Base-by-base conservation (phyloP, 1,140 invertebrate genomes). In the Centruroides vittatus region DNA sequence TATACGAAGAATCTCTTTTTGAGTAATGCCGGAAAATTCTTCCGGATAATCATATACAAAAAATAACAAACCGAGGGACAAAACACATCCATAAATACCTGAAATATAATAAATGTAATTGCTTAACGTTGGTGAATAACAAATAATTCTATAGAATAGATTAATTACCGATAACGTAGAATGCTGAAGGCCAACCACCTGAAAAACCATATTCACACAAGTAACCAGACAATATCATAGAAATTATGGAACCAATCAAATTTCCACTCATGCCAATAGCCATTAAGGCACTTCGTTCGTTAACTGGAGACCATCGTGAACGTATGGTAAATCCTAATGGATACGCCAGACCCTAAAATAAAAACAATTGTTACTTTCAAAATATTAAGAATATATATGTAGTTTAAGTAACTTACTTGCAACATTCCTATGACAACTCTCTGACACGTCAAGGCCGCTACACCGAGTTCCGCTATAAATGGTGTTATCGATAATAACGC, bases 401-500 rank as follows among this genome's bases (percentile, higher is more conserved):
- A 23, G 23, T 23, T 23, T 23, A 23, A 23, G 41, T 6, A 1
- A 41, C 41, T 41, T 41, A 41, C 61, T 34, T 76, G 74, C 66
- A 68, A 71, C 1, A 75, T 46, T 10, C 74, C 73, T 62, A 74
- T 72, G 55, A 73, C 58, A 47, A 73, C 70, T 58, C 73, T 65
- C 54, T 72, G 65, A 47, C 64, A 70, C 59, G 77, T 72, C 46
- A 76, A 67, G 0, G 73, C 53, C 58, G 70, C 72, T 0, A 73
- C 68, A 55, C 69, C 71, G 46, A 70, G 66, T 11, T 67, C 62
- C 0, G 88, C 86, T 1, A 57, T 48, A 36, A 63, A 66, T 4
- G 92, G 92, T 0, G 88, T 91, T 0, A 93, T 71, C 6, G 94
- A 73, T 0, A 90, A 93, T 13, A 93, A 72, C 6, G 88, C 57